Evolutionary conservation across 2,888 invertebrate species (phyloP).

Genomic region (Lasioglossum pauxillum): DNA sequence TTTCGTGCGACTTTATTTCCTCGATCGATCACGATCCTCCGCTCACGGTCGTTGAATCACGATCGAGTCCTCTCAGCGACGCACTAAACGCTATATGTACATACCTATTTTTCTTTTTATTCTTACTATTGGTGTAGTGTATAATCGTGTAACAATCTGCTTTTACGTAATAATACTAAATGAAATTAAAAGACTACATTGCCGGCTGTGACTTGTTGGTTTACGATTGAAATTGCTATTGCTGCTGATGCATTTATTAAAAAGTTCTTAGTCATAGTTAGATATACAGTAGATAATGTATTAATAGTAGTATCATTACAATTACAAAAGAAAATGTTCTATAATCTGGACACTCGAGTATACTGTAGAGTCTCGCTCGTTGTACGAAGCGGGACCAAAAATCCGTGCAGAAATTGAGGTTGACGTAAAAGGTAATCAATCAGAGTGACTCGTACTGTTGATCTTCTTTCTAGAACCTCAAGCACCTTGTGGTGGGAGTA

Average conservation of each 20-base stretch:
- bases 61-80: neutral
- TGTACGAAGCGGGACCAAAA: too few relatives aligned
- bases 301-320: neutral
- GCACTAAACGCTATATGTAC: neutral
- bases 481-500: neutral
- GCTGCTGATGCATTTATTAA: neutral
- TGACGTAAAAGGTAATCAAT: too few relatives aligned
- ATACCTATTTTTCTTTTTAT: neutral
- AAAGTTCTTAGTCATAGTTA: too few relatives aligned
- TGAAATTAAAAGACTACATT: too few relatives aligned
- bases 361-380: too few relatives aligned
- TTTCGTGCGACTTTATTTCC: conserved; percentile 6
- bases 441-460: too few relatives aligned
- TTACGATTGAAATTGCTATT: neutral
- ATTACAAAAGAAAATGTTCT: neutral
- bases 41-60: neutral
- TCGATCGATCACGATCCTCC: conserved; percentile 3
- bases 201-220: neutral
- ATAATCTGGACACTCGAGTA: neutral
- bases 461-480: neutral
- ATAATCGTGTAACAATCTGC: neutral
- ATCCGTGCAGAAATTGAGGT: too few relatives aligned
- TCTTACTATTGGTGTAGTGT: neutral
- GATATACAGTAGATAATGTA: too few relatives aligned
- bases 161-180: neutral